Base-by-base conservation (phyloP, 2,888 invertebrate species). In the Thymelicus acteon region DNA sequence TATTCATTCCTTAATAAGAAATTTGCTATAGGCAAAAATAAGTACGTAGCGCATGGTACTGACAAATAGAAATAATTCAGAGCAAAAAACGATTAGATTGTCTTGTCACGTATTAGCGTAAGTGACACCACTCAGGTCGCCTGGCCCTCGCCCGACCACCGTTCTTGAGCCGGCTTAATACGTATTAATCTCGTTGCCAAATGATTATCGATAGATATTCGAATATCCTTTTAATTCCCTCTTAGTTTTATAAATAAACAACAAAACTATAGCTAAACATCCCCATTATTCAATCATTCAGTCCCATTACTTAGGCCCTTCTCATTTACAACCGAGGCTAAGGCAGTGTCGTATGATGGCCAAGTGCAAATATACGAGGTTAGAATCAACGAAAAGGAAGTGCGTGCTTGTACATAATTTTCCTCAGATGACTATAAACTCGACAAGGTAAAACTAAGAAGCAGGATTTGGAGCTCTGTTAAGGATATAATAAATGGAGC, bases 41-140 rank as follows among this genome's bases (percentile, higher is more conserved):
- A 4, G 12, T 44, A 44, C 44, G 12, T 44, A 44, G 44, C 44
- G 44, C 44, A 10, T 44, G 44, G 44, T 44, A 75, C 76, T 76
- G 76, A 85, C 76, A 13, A n/a, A 31, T 48, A 37, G 76, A 86
- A 84, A 82, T 82, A 81, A 81, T 81, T 77, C 77, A 78, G 76
- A 80, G 81, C 85, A 83, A 85, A 78, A 74, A 80, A 84, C 78
- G 76, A 87, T 91, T 91, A 82, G 79, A 78, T 75, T 81, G 81
- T 80, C 75, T 63, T 72, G 83, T 86, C 92, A 92, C 92, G 92
- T 91, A 85, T 75, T 72, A 77, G 77, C 68, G 77, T 78, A 80
- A 80, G 82, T 87, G 85, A 83, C 87, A 85, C 88, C 87, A 87
- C 79, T 67, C 58, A n/a, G 60, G 68, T 61, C 69, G 71, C 72